Percentiles rank a stretch among this genome's conserved stretches.
Conservation (phyloP, 2,113 vertebrate species). For the Rhineura floridana region DNA sequence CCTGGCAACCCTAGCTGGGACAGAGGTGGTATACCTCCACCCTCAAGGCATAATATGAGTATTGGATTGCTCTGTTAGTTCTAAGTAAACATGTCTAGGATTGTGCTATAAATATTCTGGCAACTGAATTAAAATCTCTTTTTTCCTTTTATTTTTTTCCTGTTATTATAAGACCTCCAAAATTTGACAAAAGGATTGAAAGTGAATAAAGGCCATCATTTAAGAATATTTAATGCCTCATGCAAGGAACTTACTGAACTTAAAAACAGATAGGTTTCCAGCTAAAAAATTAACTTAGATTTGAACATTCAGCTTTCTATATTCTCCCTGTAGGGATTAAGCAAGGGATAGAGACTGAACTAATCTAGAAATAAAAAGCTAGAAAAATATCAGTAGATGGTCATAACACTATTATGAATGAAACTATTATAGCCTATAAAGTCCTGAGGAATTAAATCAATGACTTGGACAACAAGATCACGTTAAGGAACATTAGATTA, state of each 20-base stretch:
- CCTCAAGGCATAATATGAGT: neutral
- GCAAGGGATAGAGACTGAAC: slow-evolving; percentile 4
- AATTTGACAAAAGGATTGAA: neutral
- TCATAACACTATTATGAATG: neutral
- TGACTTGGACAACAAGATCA: slow-evolving; percentile 21
- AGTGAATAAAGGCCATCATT: neutral
- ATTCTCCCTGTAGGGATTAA: slow-evolving; percentile 1
- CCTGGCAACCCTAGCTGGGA: neutral
- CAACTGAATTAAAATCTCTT: neutral
- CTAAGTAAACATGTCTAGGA: neutral
- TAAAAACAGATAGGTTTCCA: neutral
- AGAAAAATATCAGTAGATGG: neutral
- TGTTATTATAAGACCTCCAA: neutral
- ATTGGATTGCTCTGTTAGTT: neutral
- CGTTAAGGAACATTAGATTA: slow-evolving; percentile 21
- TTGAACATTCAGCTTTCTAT: neutral
- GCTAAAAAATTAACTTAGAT: neutral
- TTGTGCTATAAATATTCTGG: neutral
- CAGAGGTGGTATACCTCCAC: neutral
- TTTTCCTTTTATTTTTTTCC: rapidly evolving
- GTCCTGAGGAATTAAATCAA: slow-evolving; percentile 30
- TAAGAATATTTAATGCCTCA: neutral
- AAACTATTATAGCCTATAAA: slow-evolving; percentile 20
- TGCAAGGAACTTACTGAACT: neutral
- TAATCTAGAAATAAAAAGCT: slow-evolving; percentile 3